phyloP scores from a whole-genome alignment of 1,140 invertebrate genomes.

The Drosophila punjabiensis region DNA sequence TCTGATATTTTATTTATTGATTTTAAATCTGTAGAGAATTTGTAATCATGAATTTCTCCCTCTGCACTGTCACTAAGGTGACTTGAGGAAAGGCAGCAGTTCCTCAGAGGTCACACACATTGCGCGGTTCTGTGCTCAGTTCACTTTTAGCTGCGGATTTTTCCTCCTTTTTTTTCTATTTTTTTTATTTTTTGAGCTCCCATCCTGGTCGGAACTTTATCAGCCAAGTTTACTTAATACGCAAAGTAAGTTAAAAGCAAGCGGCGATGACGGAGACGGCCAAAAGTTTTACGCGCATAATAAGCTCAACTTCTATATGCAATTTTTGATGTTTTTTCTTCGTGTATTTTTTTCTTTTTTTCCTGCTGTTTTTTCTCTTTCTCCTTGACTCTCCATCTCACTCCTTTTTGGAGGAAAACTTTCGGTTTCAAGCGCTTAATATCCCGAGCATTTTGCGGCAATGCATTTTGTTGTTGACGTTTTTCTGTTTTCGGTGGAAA shows the following conservation, averaged over 20 bases:
- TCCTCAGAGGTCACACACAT: conserved; percentile 37
- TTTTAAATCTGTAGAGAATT: not conserved
- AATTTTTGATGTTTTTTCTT: conserved; percentile 49
- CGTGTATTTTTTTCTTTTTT: conserved; percentile 10
- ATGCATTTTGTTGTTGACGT: conserved; percentile 25
- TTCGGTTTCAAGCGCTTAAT: conserved; percentile 65
- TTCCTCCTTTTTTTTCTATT: not conserved
- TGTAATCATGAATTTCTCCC: not conserved
- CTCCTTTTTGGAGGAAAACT: conserved; percentile 27
- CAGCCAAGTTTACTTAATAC: conserved; percentile 83
- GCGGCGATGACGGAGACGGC: conserved; percentile 31
- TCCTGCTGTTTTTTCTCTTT: not conserved
- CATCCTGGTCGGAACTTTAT: conserved; percentile 63
- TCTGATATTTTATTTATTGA: not conserved
- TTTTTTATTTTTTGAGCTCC: not conserved
- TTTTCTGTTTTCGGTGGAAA: conserved; percentile 32
- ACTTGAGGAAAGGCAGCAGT: conserved; percentile 22
- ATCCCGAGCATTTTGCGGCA: conserved; percentile 27
- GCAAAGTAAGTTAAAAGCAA: conserved; percentile 76
- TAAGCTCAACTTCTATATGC: conserved; percentile 74
- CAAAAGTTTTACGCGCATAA: conserved; percentile 80
- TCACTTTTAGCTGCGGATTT: not conserved
- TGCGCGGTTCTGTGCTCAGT: conserved; percentile 18
- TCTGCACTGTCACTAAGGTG: conserved; percentile 8
- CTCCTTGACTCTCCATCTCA: not conserved